Conservation (phyloP, 2,888 invertebrate species). For the Drosophila neonasuta region DNA sequence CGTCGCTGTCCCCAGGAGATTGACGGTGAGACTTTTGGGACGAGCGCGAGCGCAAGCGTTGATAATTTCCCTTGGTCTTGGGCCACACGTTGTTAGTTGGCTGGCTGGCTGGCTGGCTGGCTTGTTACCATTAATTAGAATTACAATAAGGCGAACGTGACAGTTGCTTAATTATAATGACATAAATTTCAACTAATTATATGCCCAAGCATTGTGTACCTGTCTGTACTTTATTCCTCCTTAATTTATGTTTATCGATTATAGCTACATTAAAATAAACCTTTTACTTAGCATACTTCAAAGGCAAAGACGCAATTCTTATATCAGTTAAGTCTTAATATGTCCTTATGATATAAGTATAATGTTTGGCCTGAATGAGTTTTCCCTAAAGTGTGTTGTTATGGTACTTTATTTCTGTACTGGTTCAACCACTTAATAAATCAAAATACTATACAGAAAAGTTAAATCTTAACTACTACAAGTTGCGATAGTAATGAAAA, state of each 20-base stretch:
- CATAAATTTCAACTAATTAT: conserved; percentile 54
- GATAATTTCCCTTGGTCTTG: conserved; percentile 37
- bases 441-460: too few relatives aligned
- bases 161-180: conserved; percentile 55
- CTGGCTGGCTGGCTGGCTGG: conserved; percentile 6
- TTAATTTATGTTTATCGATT: conserved; percentile 17
- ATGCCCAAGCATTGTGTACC: conserved; percentile 12
- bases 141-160: conserved; percentile 42
- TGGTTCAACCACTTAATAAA: too few relatives aligned
- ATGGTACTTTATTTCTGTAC: too few relatives aligned
- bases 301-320: neutral
- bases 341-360: too few relatives aligned
- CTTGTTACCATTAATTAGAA: conserved; percentile 66
- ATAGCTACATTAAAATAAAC: neutral
- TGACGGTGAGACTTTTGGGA: neutral
- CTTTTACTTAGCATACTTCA: neutral
- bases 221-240: conserved; percentile 3
- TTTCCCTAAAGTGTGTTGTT: too few relatives aligned
- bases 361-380: too few relatives aligned
- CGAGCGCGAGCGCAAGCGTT: conserved; percentile 2
- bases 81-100: conserved; percentile 38
- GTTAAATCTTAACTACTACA: neutral
- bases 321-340: too few relatives aligned
- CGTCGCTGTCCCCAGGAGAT: neutral
- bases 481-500: neutral